Conservation (phyloP, 1,140 invertebrate genomes). For the Drosophila pruinosa region DNA sequence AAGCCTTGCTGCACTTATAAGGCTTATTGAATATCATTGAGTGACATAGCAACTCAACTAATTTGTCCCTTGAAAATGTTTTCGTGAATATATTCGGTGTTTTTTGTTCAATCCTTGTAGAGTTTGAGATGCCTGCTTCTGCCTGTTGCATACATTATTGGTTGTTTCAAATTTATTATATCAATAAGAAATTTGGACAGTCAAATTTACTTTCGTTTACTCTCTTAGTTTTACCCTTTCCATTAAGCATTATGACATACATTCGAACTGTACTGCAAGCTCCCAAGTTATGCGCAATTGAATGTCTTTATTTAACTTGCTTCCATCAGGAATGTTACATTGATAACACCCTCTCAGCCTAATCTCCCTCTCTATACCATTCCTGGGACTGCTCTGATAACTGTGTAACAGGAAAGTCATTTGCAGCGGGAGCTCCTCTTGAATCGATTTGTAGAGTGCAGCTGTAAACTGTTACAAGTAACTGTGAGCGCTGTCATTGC, state of each 20-base stretch:
- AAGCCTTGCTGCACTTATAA: too few relatives aligned
- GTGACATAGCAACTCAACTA: too few relatives aligned
- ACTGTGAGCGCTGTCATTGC: conserved; percentile 38
- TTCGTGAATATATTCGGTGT: not conserved
- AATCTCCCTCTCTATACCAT: not conserved
- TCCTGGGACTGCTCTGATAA: not conserved
- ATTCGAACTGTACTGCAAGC: not conserved
- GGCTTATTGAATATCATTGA: too few relatives aligned
- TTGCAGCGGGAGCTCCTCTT: conserved; percentile 11
- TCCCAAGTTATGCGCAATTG: not conserved
- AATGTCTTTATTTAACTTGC: not conserved
- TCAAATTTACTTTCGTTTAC: too few relatives aligned
- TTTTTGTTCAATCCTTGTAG: too few relatives aligned
- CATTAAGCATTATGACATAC: too few relatives aligned
- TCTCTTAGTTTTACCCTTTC: too few relatives aligned
- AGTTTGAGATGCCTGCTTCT: too few relatives aligned
- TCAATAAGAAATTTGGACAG: too few relatives aligned
- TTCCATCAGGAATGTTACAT: conserved; percentile 3
- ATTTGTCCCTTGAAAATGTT: too few relatives aligned
- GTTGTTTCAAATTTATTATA: too few relatives aligned
- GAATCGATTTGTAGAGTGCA: conserved; percentile 42
- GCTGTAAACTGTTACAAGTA: conserved; percentile 52
- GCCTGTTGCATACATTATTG: too few relatives aligned
- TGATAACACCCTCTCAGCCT: not conserved
- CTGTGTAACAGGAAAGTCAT: conserved; percentile 16